Base-by-base conservation (phyloP, 2,113 vertebrate genomes). In the Prochilodus magdalenae region DNA sequence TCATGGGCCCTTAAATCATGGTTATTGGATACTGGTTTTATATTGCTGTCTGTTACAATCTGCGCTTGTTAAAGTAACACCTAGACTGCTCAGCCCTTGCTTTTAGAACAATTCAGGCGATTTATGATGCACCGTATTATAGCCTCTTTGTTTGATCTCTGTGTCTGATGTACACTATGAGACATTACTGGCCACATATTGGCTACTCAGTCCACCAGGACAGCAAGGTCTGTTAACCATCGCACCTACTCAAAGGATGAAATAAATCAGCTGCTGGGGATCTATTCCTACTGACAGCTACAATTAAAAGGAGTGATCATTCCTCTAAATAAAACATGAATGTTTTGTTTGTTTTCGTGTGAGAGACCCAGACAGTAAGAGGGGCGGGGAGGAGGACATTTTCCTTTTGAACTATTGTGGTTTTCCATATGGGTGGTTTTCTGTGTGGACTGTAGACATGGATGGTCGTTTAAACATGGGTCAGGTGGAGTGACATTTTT, bases 401-500 rank as follows among this genome's bases (percentile, higher is more conserved):
- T 1, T n/a, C 20, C 63, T 80, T 88, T 66, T 55, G 51, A 77
- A 76, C 79, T 29, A n/a, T 83, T 85, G 83, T 79, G 88, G 90
- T 85, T 89, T 87, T 83, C 74, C 57, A 74, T 67, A n/a, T 85
- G 33, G 87, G 88, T 85, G 88, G 81, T 85, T 86, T 86, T 88
- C 75, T 13, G 30, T 88, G 84, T 81, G 72, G 75, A 75, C 77
- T 67, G n/a, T 47, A 49, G 73, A 60, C 72, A 79, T 6, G 80
- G 80, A 87, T 79, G 66, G 84, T 79, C 87, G 79, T 82, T 82
- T 79, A 88, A 83, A 81, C 20, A 6, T 33, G 76, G 88, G 90
- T 91, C 88, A 86, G 91, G 75, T 84, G 75, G 90, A 89, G 89
- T 84, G 81, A 91, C 81, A n/a, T 72, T 85, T 88, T 87, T 69